Percentiles rank a stretch among this genome's conserved stretches.
Evolutionary conservation across 2,888 invertebrate genomes (phyloP).

Genomic region (Chrysopilus asiliformis): DNA sequence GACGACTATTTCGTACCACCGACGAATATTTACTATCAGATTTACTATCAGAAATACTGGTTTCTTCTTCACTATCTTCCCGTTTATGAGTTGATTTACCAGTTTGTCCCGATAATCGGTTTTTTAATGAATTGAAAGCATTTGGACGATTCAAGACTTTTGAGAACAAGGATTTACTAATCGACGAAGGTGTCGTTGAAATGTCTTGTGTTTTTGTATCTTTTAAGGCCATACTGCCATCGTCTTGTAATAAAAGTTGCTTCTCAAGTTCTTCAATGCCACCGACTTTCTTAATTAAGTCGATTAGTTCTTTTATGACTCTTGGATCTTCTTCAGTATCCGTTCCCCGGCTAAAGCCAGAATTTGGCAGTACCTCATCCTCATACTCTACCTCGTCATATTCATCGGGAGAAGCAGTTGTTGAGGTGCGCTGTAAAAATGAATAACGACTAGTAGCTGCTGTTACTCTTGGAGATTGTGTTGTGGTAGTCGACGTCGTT

Average conservation of each 20-base stretch:
- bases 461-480: conserved; percentile 27
- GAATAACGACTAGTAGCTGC: conserved; percentile 35
- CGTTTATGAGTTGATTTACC: conserved; percentile 7
- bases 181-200: conserved; percentile 47
- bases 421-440: conserved; percentile 29
- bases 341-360: conserved; percentile 6
- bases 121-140: conserved; percentile 26
- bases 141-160: conserved; percentile 46
- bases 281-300: conserved; percentile 75
- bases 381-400: conserved; percentile 39
- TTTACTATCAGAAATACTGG: conserved; percentile 8
- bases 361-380: conserved; percentile 10
- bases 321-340: conserved; percentile 35
- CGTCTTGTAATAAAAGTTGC: conserved; percentile 47
- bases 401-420: conserved; percentile 36
- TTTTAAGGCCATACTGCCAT: conserved; percentile 39
- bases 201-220: conserved; percentile 30
- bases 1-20: conserved; percentile 46
- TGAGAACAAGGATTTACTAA: conserved; percentile 64
- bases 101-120: conserved; percentile 21
- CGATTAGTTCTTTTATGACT: conserved; percentile 71
- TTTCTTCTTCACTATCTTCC: conserved; percentile 12
- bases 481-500: conserved; percentile 35
- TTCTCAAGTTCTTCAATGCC: conserved; percentile 78
- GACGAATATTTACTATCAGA: conserved; percentile 39